phyloP scores from a whole-genome alignment of 2,113 vertebrate genomes.

The Rissa tridactyla region DNA sequence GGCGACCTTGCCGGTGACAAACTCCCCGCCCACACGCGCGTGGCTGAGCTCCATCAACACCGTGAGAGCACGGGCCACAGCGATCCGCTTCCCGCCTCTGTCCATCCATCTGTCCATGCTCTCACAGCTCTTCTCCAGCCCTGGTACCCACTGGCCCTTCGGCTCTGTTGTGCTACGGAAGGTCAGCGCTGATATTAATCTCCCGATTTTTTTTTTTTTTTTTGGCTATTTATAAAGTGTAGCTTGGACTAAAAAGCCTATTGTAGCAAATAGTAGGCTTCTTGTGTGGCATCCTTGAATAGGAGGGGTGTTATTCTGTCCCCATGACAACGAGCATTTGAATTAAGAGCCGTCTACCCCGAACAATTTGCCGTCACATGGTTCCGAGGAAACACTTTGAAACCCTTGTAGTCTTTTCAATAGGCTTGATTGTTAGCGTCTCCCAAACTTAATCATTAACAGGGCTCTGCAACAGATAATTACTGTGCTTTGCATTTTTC shows the following conservation, averaged over 20 bases:
- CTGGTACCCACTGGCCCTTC: rapidly evolving
- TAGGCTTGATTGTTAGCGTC: slow-evolving; percentile 60
- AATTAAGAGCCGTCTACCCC: slow-evolving; percentile 48
- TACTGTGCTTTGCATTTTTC: slow-evolving; percentile 29
- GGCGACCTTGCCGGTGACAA: not conserved
- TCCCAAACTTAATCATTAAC: slow-evolving; percentile 70
- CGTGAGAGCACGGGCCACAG: rapidly evolving
- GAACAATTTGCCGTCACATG: slow-evolving; percentile 54
- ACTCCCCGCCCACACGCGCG: rapidly evolving
- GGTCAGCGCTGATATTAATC: not conserved
- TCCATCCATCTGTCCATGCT: rapidly evolving
- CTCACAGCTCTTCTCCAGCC: rapidly evolving
- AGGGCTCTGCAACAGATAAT: slow-evolving; percentile 59
- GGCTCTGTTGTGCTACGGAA: not conserved
- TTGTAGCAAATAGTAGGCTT: slow-evolving; percentile 2
- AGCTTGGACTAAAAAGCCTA: not conserved
- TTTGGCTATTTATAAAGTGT: not conserved
- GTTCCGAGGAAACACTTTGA: slow-evolving; percentile 56
- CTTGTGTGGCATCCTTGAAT: slow-evolving; percentile 26
- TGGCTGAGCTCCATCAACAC: not conserved
- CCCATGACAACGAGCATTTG: slow-evolving; percentile 71
- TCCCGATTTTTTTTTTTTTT: not conserved
- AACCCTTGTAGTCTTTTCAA: slow-evolving; percentile 67
- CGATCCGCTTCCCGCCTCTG: rapidly evolving
- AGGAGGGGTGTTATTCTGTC: slow-evolving; percentile 46